Evolutionary conservation across 2,797 vertebrate species (phyloP).

Genomic region (Natrix natrix): DNA sequence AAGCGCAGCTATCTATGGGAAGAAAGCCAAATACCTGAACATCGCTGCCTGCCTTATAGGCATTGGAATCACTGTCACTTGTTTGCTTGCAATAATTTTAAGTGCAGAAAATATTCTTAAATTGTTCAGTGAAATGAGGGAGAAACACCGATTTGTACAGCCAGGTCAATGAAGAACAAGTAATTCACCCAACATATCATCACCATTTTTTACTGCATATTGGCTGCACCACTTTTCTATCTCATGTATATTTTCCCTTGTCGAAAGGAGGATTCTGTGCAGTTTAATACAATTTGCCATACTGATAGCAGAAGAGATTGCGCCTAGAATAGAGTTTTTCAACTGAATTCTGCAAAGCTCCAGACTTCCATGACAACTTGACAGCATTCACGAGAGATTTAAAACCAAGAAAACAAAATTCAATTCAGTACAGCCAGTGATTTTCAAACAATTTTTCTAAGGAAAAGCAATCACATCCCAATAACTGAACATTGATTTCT

Average conservation of each 20-base stretch:
- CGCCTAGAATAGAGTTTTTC: neutral
- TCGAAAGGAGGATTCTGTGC: neutral
- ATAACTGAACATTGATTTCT: neutral
- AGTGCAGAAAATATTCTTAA: accelerated
- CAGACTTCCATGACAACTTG: neutral
- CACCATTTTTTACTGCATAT: neutral
- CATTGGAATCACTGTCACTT: neutral
- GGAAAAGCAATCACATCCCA: neutral
- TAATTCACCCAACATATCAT: neutral
- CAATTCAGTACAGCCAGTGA: neutral
- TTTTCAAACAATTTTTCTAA: neutral
- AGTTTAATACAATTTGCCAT: neutral
- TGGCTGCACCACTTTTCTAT: neutral
- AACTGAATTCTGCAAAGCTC: neutral
- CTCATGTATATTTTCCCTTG: neutral
- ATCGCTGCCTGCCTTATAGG: neutral
- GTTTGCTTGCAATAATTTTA: accelerated
- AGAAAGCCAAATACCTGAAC: slow-evolving; percentile 26
- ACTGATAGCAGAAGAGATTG: neutral
- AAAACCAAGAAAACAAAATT: neutral
- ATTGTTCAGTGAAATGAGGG: neutral
- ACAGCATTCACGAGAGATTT: neutral
- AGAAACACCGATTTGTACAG: neutral
- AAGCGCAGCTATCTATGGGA: slow-evolving; percentile 6
- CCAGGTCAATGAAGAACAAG: neutral